Evolutionary conservation across 2,888 invertebrate genomes (phyloP), one percentile per base, ranked within the genome.

Genomic region (Ceraclea dissimilis): DNA sequence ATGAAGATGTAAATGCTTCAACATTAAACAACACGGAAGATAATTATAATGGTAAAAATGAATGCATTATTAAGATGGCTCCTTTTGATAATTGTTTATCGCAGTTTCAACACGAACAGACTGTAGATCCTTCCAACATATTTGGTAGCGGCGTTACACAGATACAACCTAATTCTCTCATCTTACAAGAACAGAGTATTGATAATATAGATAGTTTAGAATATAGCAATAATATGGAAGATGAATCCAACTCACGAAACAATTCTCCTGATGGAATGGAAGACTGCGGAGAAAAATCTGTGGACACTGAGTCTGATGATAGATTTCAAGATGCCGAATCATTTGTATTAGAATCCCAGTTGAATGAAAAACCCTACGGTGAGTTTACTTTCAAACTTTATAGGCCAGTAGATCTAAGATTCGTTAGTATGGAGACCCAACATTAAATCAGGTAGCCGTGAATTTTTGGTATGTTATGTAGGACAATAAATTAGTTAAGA

Each of bases 281-380:
- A 22, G 26, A 26, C 5, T n/a, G n/a, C n/a, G 21, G 21, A 4
- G 55, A 56, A n/a, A 60, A 60, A 20, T 50, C 59, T 20, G 19
- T 52, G 31, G 54, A 26, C n/a, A 34, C 57, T 39, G 54, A 57
- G 19, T 52, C 56, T 67, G 85, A 84, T 70, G 83, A 84, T 66
- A 76, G 84, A 64, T 86, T 88, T 63, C 82, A 86, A 57, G 88
- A 88, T 74, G 88, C 88, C n/a, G 87, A 88, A 67, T 87, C 85
- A 66, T 87, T 86, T 66, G 86, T 88, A 55, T 72, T 88, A 63
- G 85, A 85, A 69, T 85, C 85, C 11, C 80, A 81, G 51, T 77
- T 78, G 65, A 77, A 78, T 54, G 26, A 33, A 8, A 57, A 57
- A 26, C 18, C 10, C 4, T 19, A 8, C 18, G 46, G 46, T 46